Base-by-base conservation (phyloP, 2,113 vertebrate genomes). In the Gobio gobio region DNA sequence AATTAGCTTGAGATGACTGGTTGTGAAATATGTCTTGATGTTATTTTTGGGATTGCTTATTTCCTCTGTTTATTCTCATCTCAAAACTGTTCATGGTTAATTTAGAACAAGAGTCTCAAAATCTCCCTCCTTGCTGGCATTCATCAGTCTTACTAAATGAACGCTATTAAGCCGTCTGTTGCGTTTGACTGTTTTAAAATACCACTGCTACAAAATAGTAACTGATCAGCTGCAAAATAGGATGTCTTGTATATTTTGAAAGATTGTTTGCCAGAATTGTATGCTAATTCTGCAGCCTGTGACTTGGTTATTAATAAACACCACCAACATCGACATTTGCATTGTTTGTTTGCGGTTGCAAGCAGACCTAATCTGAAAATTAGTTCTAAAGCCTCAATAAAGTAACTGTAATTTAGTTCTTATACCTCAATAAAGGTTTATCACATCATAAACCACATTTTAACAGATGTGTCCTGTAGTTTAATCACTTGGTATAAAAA, bases 121-220 rank as follows among this genome's bases (percentile, higher is more conserved):
- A 43, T 54, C 8, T 63, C 16, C 20, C 29, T 82, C 49, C 54
- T 26, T 81, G 84, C 87, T 77, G 85, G 47, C 77, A 72, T 54
- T 84, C 83, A 86, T 86, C 77, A 80, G 85, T 74, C 72, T 54
- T 61, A 82, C 82, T 82, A 86, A 86, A 86, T 76, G 82, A 88
- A 75, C 13, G 61, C 83, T 80, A 86, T 86, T 86, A 88, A 81
- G 20, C 77, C 82, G 61, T 43, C 77, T 33, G 47, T 82, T 83
- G 59, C 26, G 3, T 72, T 83, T 24, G 49, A n/a, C 66, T 72
- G 66, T 56, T 58, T 83, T 49, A 72, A 79, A 54, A 58, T 40
- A 82, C 7, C 80, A 43, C 47, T 72, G 66, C 14, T 83, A 49
- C 64, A 58, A 81, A 68, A 64, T 22, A 68, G 43, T 33, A 81